These are phyloP conservation scores for Trachymyrmex septentrionalis DNA, from an alignment of 1,140 invertebrate genomes.

Conservation along the genomic window DNA sequence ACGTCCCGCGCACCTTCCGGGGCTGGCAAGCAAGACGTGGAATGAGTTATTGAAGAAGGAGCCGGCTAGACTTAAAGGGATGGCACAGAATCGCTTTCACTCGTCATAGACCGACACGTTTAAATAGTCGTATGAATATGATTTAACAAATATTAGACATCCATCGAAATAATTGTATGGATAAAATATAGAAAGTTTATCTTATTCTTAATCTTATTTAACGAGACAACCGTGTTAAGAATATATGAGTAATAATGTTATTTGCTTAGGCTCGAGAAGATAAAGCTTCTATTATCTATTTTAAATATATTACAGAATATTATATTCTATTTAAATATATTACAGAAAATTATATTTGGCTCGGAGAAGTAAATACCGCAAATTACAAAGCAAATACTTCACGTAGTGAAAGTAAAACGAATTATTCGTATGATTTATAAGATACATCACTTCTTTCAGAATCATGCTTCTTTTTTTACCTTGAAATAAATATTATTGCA, in stretches of 20 bases:
- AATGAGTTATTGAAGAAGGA: slow-evolving; percentile 67
- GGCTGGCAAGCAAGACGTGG: slow-evolving; percentile 48
- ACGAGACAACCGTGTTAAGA: neutral
- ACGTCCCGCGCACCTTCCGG: slow-evolving; percentile 50
- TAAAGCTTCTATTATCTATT: neutral
- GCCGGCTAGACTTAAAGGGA: slow-evolving; percentile 60
- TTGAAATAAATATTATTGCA: neutral
- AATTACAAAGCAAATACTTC: neutral
- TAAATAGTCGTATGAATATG: neutral
- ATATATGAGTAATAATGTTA: neutral
- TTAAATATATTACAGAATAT: slow-evolving; percentile 11
- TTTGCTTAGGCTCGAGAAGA: slow-evolving; percentile 1
- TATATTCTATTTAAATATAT: neutral
- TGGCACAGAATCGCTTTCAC: slow-evolving; percentile 10
- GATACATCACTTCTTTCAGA: neutral
- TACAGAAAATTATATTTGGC: slow-evolving; percentile 34
- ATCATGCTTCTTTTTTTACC: neutral
- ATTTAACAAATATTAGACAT: neutral
- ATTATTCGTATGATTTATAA: neutral
- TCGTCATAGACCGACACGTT: neutral
- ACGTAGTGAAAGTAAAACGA: neutral
- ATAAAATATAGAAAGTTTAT: neutral
- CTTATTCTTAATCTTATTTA: slow-evolving; percentile 14
- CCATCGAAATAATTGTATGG: neutral
- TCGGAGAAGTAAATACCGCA: neutral